phyloP scores from a whole-genome alignment of 2,113 vertebrate species.

The Platichthys flesus region DNA sequence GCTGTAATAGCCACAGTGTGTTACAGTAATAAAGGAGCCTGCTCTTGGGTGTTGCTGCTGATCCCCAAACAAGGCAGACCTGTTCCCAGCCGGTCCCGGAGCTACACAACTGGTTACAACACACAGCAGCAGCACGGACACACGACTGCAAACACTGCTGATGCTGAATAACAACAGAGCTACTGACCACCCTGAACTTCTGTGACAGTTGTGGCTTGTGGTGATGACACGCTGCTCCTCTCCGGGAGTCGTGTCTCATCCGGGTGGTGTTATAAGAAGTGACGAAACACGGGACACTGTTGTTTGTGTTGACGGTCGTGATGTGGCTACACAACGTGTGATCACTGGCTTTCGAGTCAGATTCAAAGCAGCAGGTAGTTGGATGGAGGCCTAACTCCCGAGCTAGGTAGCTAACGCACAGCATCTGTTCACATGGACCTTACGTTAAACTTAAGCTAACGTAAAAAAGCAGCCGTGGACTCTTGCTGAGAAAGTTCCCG shows the following conservation, averaged over 20 bases:
- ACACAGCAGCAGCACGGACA: neutral
- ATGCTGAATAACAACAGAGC: neutral
- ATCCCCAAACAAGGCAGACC: conserved; percentile 78
- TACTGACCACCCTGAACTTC: too few species aligned
- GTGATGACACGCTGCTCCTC: too few species aligned
- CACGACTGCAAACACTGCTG: too few species aligned
- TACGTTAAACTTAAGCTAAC: neutral
- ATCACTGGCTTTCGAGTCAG: too few species aligned
- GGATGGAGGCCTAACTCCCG: neutral
- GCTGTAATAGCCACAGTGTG: neutral
- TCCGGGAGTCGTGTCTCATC: too few species aligned
- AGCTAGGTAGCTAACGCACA: neutral
- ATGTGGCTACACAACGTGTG: too few species aligned
- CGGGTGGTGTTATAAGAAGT: too few species aligned
- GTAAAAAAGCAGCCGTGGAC: neutral
- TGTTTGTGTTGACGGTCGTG: too few species aligned
- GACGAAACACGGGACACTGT: too few species aligned
- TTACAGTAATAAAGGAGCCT: conserved; percentile 27
- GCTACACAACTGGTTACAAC: conserved; percentile 1
- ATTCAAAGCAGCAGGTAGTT: neutral
- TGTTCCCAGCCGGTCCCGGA: conserved; percentile 51
- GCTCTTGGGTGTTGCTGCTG: conserved; percentile 49
- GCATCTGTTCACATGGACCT: neutral
- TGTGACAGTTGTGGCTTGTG: too few species aligned
- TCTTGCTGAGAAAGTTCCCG: too few species aligned